phyloP scores from a whole-genome alignment of 1,140 invertebrate species.

The Heterodera carotae region DNA sequence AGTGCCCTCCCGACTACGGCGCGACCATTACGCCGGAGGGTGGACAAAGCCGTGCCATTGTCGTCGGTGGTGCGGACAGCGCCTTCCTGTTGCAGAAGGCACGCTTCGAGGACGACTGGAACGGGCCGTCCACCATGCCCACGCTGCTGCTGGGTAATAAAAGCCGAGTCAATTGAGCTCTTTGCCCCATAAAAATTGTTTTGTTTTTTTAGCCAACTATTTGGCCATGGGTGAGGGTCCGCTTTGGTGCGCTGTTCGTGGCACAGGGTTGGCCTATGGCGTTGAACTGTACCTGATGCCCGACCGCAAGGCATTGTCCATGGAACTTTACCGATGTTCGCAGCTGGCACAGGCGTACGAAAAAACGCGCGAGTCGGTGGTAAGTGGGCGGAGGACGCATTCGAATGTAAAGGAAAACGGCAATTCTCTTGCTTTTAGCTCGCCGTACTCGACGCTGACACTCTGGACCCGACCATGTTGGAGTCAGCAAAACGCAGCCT shows the following conservation, averaged over 20 bases:
- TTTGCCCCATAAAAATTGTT: too few species aligned
- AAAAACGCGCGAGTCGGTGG: slow-evolving; percentile 76
- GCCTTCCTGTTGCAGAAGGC: slow-evolving; percentile 74
- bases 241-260: slow-evolving; percentile 82
- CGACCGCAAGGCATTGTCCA: slow-evolving; percentile 75
- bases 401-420: background rate
- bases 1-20: slow-evolving; percentile 26
- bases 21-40: too few species aligned
- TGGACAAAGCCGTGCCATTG: slow-evolving; percentile 70
- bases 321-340: slow-evolving; percentile 76
- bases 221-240: slow-evolving; percentile 84
- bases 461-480: slow-evolving; percentile 76
- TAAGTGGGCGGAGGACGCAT: slow-evolving; percentile 67
- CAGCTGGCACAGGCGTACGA: slow-evolving; percentile 78
- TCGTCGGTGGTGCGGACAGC: slow-evolving; percentile 81
- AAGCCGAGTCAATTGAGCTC: background rate
- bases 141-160: slow-evolving; percentile 20
- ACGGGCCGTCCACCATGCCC: slow-evolving; percentile 57
- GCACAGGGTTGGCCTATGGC: slow-evolving; percentile 79
- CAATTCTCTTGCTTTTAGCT: background rate
- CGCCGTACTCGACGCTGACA: slow-evolving; percentile 68
- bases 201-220: slow-evolving; percentile 77
- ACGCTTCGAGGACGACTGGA: slow-evolving; percentile 70
- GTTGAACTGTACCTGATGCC: slow-evolving; percentile 50
- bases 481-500: slow-evolving; percentile 81